Percentiles rank a stretch among this genome's conserved stretches.
phyloP scores from a whole-genome alignment of 1,140 invertebrate species.

The Drosophila varians region DNA sequence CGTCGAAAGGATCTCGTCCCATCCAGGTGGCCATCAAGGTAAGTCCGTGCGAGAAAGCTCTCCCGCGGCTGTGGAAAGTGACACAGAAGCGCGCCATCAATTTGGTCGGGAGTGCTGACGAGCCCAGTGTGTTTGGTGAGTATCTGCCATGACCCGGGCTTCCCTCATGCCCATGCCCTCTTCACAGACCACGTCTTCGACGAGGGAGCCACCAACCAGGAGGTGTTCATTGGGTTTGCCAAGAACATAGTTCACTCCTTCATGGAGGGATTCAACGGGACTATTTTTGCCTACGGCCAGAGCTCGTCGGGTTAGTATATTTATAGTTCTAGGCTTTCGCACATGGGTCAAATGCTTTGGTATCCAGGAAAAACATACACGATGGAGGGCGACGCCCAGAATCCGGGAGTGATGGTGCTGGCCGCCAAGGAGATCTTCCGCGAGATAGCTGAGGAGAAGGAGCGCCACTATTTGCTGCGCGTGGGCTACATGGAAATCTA shows the following conservation, averaged over 20 bases:
- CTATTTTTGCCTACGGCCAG: slow-evolving; percentile 96
- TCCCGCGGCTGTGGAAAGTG: slow-evolving; percentile 86
- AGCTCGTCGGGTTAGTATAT: slow-evolving; percentile 89
- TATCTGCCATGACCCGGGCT: background rate
- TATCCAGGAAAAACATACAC: slow-evolving; percentile 86
- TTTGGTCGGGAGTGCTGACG: slow-evolving; percentile 85
- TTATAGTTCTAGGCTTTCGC: background rate
- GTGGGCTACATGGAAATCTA: slow-evolving; percentile 93
- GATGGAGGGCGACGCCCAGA: slow-evolving; percentile 87
- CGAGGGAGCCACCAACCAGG: slow-evolving; percentile 85
- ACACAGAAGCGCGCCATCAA: slow-evolving; percentile 85
- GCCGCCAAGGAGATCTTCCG: slow-evolving; percentile 89
- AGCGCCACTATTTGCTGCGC: slow-evolving; percentile 88
- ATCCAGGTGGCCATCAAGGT: slow-evolving; percentile 90
- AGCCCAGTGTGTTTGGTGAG: slow-evolving; percentile 84
- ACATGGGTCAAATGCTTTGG: background rate
- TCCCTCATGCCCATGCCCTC: background rate
- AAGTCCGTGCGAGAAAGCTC: slow-evolving; percentile 87
- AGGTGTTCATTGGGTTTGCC: slow-evolving; percentile 88
- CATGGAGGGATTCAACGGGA: slow-evolving; percentile 93
- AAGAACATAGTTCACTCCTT: slow-evolving; percentile 89
- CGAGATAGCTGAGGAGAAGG: slow-evolving; percentile 85
- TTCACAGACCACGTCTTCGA: slow-evolving; percentile 90
- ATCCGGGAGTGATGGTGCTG: slow-evolving; percentile 90
- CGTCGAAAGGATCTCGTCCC: slow-evolving; percentile 51